These are phyloP conservation scores for Drosophila varians DNA, from an alignment of 1,140 invertebrate species.

Conservation along the genomic window DNA sequence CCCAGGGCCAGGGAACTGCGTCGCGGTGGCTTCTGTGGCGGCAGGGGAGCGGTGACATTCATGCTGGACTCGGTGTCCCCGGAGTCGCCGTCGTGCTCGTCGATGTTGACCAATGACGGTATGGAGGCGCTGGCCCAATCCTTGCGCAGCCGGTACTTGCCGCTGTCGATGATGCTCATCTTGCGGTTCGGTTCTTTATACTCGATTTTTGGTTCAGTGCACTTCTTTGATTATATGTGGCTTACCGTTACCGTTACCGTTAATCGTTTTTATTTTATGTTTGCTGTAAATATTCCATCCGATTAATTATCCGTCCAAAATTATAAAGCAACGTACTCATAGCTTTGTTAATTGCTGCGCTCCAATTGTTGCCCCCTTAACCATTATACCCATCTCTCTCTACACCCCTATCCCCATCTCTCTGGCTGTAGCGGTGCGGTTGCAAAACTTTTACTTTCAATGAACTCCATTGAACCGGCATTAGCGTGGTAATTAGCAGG, in stretches of 20 bases:
- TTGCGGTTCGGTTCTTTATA: slow-evolving; percentile 17
- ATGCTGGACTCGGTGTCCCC: slow-evolving; percentile 50
- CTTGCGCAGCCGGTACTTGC: slow-evolving; percentile 81
- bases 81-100: slow-evolving; percentile 74
- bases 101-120: slow-evolving; percentile 83
- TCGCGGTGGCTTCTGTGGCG: slow-evolving; percentile 77
- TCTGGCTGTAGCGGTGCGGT: slow-evolving; percentile 2
- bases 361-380: slow-evolving; percentile 39
- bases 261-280: slow-evolving; percentile 46
- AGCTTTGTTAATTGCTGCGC: slow-evolving; percentile 51
- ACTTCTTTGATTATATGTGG: slow-evolving; percentile 5
- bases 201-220: slow-evolving; percentile 21
- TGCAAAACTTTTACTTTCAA: slow-evolving; percentile 76
- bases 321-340: not conserved
- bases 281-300: slow-evolving; percentile 56
- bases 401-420: not conserved
- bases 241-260: slow-evolving; percentile 4
- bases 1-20: slow-evolving; percentile 80
- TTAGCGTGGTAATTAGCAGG: slow-evolving; percentile 76
- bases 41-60: slow-evolving; percentile 65
- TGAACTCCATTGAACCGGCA: slow-evolving; percentile 80
- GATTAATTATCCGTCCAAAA: slow-evolving; percentile 30
- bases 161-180: slow-evolving; percentile 78
- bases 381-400: slow-evolving; percentile 2
- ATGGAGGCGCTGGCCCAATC: slow-evolving; percentile 84